A percentile compares a stretch with the other conserved stretches of the same genome.
phyloP scores from a whole-genome alignment of 2,888 invertebrate species.

The Amphiduros pacificus region DNA sequence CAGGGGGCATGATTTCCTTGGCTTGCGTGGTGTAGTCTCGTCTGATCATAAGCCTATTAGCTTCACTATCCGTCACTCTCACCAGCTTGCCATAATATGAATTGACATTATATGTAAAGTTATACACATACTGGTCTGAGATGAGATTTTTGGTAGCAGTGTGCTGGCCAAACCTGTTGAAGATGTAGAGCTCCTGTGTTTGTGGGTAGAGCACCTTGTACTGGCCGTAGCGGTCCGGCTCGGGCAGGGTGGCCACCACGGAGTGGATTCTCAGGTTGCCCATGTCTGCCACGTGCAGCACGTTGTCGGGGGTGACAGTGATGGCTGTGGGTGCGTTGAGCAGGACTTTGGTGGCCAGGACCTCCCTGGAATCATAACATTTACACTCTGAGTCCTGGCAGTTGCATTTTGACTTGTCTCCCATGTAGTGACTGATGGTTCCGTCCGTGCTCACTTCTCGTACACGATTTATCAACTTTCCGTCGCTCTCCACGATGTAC shows the following conservation, averaged over 20 bases:
- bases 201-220: constrained; percentile 93
- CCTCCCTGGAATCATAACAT: constrained; percentile 73
- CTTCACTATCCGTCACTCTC: constrained; percentile 90
- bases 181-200: constrained; percentile 77
- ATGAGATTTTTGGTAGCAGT: constrained; percentile 91
- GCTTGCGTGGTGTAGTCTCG: constrained; percentile 79
- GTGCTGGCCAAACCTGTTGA: constrained; percentile 84
- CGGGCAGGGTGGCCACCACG: constrained; percentile 51
- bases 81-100: constrained; percentile 93
- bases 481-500: constrained; percentile 90
- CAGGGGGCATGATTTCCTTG: constrained; percentile 70
- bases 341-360: constrained; percentile 85
- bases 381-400: constrained; percentile 74
- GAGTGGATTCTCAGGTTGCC: constrained; percentile 72
- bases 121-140: constrained; percentile 91
- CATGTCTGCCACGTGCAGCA: constrained; percentile 93
- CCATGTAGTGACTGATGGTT: constrained; percentile 89
- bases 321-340: constrained; percentile 85
- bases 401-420: constrained; percentile 71
- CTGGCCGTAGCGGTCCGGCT: constrained; percentile 57
- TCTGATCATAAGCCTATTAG: constrained; percentile 77
- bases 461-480: constrained; percentile 82
- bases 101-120: constrained; percentile 94
- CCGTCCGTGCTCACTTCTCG: constrained; percentile 90
- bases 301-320: constrained; percentile 93